Conservation (phyloP, 2,888 invertebrate genomes). For the Altica lythri region DNA sequence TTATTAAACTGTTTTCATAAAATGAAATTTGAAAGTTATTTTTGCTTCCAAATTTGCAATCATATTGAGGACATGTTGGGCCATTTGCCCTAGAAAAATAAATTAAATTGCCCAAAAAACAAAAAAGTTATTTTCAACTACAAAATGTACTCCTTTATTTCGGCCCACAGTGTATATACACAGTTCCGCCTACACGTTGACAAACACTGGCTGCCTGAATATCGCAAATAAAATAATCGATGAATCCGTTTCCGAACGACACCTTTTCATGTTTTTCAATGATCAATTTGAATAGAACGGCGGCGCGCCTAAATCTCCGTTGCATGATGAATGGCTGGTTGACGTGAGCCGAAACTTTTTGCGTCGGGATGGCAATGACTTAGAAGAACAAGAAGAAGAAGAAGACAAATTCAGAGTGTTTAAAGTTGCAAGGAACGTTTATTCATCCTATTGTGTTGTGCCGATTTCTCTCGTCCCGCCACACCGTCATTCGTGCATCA, state of each 20-base stretch:
- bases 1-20: too few relatives aligned
- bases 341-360: slow-evolving; percentile 16
- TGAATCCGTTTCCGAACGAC: slow-evolving; percentile 52
- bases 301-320: slow-evolving; percentile 43
- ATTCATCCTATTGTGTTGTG: slow-evolving; percentile 45
- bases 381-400: slow-evolving; percentile 5
- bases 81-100: too few relatives aligned
- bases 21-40: too few relatives aligned
- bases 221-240: slow-evolving; percentile 46
- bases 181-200: not conserved
- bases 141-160: too few relatives aligned
- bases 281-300: slow-evolving; percentile 54
- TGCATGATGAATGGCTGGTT: slow-evolving; percentile 45
- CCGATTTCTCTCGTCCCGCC: not conserved
- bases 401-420: slow-evolving; percentile 50
- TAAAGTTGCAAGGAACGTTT: slow-evolving; percentile 47
- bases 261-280: slow-evolving; percentile 54
- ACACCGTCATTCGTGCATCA: slow-evolving; percentile 5
- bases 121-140: too few relatives aligned
- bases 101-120: too few relatives aligned
- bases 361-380: slow-evolving; percentile 3
- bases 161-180: too few relatives aligned
- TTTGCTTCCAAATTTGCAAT: too few relatives aligned
- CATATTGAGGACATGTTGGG: too few relatives aligned
- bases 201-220: slow-evolving; percentile 36